Evolutionary conservation across 2,888 invertebrate genomes (phyloP), one percentile per base, ranked within the genome.

Genomic region (Apoda limacodes): DNA sequence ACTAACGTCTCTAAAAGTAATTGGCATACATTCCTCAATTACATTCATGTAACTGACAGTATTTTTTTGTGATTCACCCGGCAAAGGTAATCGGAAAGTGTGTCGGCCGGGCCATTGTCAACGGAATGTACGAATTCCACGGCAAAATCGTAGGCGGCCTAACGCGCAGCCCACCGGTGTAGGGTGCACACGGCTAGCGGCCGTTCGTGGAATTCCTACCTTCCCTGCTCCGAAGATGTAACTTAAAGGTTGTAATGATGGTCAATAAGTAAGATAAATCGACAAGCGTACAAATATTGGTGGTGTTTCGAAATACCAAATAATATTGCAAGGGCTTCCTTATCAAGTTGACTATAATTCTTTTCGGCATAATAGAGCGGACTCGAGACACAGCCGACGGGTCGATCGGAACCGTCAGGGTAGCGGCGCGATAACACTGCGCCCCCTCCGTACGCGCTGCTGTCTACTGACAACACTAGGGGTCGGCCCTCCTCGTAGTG

Each of bases 201-300:
- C 50, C 24, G 52, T 42, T 5, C 25, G 35, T 22, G 44, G 57
- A 39, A 43, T 58, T 11, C 42, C 49, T 14, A 41, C 37, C 43
- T 48, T 51, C n/a, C n/a, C n/a, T 4, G 31, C 30, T 1, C 49
- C 48, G 23, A 70, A 59, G 21, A 74, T 57, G 5, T 46, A 40
- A 4, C 45, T 42, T 3, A 78, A 38, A 1, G 74, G 70, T 33
- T n/a, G n/a, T n/a, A n/a, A n/a, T 66, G 52, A 35, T 67, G 60
- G 37, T 70, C 68, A 0, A 64, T 68, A 5, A 52, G 13, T 5
- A 68, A 34, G 1, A 39, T 49, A 13, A 46, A 46, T 9, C 20
- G 24, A 9, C 34, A 19, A 5, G 35, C 39, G 19, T 28, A 45
- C 9, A 42, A 25, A 22, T 45, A 47, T 10, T 47, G 43, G 24